Evolutionary conservation across 2,113 vertebrate species (phyloP).

Genomic region (Halcyon malimbica): DNA sequence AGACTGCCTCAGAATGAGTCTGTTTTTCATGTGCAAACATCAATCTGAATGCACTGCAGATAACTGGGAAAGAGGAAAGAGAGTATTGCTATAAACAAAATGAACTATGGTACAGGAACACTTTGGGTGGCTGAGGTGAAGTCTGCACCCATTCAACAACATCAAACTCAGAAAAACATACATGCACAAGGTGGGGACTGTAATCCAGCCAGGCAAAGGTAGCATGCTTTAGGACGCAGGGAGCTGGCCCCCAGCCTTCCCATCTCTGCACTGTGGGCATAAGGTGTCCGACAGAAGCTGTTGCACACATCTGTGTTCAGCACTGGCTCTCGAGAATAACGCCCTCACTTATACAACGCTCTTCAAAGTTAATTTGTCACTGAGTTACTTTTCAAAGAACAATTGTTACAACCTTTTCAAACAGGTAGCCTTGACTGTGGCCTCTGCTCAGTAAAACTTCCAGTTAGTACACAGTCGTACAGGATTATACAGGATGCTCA

Average conservation of each 20-base stretch:
- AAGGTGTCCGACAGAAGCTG: not conserved
- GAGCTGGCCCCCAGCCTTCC: rapidly evolving
- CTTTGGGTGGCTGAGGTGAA: not conserved
- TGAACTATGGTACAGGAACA: not conserved
- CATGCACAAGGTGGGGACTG: not conserved
- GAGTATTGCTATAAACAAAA: not conserved
- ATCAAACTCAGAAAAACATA: not conserved
- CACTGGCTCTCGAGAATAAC: rapidly evolving
- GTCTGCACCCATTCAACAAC: not conserved
- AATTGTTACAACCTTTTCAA: not conserved
- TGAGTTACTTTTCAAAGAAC: not conserved
- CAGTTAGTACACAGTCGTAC: not conserved
- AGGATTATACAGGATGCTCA: not conserved
- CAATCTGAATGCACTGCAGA: not conserved
- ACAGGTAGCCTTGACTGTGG: not conserved
- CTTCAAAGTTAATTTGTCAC: rapidly evolving
- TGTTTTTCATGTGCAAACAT: not conserved
- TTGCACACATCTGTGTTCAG: not conserved
- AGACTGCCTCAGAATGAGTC: not conserved
- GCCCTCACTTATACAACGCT: rapidly evolving
- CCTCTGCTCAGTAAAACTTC: not conserved
- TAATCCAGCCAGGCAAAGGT: rapidly evolving
- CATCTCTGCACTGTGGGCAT: not conserved
- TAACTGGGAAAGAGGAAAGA: not conserved
- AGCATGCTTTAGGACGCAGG: not conserved